phyloP scores from a whole-genome alignment of 2,888 invertebrate species.

The Sepioteuthis lessoniana region DNA sequence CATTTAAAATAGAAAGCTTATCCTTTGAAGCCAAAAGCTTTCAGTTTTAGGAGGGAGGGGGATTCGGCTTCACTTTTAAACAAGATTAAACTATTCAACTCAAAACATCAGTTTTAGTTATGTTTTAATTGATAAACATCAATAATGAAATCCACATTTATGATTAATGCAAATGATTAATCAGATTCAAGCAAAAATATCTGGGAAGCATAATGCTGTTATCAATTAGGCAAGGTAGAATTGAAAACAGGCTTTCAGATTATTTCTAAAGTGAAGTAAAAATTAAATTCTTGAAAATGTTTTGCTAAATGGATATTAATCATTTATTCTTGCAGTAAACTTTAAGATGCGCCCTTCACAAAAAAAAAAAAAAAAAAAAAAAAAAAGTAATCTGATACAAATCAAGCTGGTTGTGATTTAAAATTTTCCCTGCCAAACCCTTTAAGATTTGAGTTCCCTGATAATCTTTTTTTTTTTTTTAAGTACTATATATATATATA shows the following conservation, averaged over 20 bases:
- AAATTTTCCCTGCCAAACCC: conserved; percentile 15
- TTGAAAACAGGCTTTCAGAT: not conserved
- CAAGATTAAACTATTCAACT: not conserved
- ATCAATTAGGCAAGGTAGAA: not conserved
- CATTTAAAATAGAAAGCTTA: conserved; percentile 20
- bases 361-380: not conserved
- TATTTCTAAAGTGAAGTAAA: not conserved
- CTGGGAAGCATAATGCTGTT: not conserved
- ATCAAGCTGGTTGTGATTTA: not conserved
- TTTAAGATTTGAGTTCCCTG: not conserved
- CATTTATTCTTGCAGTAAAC: not conserved
- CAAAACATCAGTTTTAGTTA: not conserved
- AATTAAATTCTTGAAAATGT: not conserved
- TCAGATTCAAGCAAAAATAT: not conserved
- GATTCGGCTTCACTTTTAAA: not conserved
- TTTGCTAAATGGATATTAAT: not conserved
- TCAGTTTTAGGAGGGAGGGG: not conserved
- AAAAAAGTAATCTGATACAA: not conserved
- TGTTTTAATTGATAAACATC: not conserved
- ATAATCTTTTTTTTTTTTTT: not conserved
- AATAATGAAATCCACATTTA: not conserved
- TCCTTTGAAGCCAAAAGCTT: not conserved
- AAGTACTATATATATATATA: no score
- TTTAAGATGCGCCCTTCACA: not conserved
- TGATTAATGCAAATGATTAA: not conserved